These are phyloP conservation scores for Macrotrachela quadricornifera DNA, from an alignment of 1,140 invertebrate species.

Conservation along the genomic window DNA sequence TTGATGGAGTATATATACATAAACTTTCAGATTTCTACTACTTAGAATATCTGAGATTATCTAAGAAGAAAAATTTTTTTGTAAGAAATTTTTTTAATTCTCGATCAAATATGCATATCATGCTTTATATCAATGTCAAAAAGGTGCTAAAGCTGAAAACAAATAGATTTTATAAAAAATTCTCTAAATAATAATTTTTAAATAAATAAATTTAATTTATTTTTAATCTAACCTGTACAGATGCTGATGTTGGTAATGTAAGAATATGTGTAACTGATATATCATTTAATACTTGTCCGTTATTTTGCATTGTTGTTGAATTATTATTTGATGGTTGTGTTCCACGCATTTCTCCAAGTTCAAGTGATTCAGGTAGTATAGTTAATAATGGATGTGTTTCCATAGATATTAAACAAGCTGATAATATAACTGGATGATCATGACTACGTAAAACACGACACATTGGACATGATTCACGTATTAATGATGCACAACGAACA, in stretches of 20 bases:
- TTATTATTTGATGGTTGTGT: slow-evolving; percentile 19
- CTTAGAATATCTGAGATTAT: too few species aligned
- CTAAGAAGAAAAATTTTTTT: too few species aligned
- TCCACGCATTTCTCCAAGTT: slow-evolving; percentile 20
- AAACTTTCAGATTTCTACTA: too few species aligned
- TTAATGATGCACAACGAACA: slow-evolving; percentile 55
- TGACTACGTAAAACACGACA: slow-evolving; percentile 33
- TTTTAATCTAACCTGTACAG: slow-evolving; percentile 47
- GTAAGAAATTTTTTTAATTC: too few species aligned
- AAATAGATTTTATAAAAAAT: too few species aligned
- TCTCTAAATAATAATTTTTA: too few species aligned
- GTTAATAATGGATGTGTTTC: slow-evolving; percentile 78
- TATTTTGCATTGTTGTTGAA: slow-evolving; percentile 34
- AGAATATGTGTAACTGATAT: slow-evolving; percentile 90
- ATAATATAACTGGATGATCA: slow-evolving; percentile 61
- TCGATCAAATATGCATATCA: too few species aligned
- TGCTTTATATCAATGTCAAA: too few species aligned
- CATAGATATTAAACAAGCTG: slow-evolving; percentile 82
- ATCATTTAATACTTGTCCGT: slow-evolving; percentile 45
- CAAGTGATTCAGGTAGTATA: slow-evolving; percentile 60
- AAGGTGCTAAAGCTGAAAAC: too few species aligned
- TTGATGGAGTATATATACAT: too few species aligned
- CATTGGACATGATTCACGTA: slow-evolving; percentile 70
- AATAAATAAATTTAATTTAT: too few species aligned
- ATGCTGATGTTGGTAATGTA: slow-evolving; percentile 91